Base-by-base conservation (phyloP, 1,140 invertebrate genomes). In the Magallana angulata region DNA sequence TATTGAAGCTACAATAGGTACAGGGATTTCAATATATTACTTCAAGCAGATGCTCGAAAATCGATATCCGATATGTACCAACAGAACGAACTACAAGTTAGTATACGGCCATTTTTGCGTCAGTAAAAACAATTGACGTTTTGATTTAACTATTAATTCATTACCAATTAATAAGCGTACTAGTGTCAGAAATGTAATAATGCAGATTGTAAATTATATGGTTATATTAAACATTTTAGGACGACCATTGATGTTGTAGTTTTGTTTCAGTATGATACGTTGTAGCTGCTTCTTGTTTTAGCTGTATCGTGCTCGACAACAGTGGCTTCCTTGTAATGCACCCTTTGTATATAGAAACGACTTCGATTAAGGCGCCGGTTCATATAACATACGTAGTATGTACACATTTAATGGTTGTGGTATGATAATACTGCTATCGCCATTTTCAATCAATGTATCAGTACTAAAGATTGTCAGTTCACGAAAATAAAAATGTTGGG, bases 321-420 rank as follows among this genome's bases (percentile, higher is more conserved):
- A 90, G 87, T 57, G 89, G 89, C 0, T 88, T 88, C 58, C 36
- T 90, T 59, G 87, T 90, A 8, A 84, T 90, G 71, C 89, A 90
- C 60, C 86, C 68, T 76, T 30, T 71, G 11, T 88, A 87, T 16
- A 84, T 82, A 30, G 89, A 87, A 14, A 83, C 83, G 24, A 86
- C 24, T 3, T 48, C 48, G 56, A 56, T 86, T 30, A 11, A 56
- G 0, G 57, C 86, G 56, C 48, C 59, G n/a, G 80, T 62, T 12
- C 88, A 89, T 36, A 89, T 89, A 11, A 86, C 64, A 18, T 7
- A 82, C 12, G 81, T 81, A 76, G 85, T 86, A 86, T 36, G 14
- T 24, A 80, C 48, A 16, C 60, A 18, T 48, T 48, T 4, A 48
- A 48, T 64, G 14, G 16, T 16, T 1, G 5, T 14, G 14, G 16